phyloP scores from a whole-genome alignment of 2,888 invertebrate genomes.

The Pyrrhopygopsis socrates region DNA sequence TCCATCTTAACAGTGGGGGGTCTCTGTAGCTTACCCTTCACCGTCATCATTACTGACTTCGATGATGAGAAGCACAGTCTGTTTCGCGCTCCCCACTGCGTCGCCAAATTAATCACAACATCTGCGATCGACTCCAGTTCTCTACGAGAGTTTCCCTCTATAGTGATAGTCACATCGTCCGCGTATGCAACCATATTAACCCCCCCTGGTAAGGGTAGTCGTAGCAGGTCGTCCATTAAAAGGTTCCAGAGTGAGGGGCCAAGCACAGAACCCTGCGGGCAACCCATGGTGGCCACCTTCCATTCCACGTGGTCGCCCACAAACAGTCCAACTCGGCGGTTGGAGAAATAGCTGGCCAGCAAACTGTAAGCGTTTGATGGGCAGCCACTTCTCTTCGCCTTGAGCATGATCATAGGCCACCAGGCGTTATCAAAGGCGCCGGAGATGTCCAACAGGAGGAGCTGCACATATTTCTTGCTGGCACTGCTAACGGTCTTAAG shows the following conservation, averaged over 20 bases:
- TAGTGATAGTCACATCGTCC: not conserved
- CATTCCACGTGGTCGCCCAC: not conserved
- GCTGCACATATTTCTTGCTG: constrained; percentile 67
- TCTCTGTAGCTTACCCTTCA: constrained; percentile 53
- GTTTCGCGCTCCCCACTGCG: constrained; percentile 26
- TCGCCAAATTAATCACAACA: not conserved
- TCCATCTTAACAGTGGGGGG: constrained; percentile 33
- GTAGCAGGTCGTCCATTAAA: constrained; percentile 40
- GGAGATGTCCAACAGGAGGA: constrained; percentile 84
- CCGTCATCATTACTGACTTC: constrained; percentile 73
- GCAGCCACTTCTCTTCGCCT: constrained; percentile 48
- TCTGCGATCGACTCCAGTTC: too few relatives aligned
- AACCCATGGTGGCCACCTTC: constrained; percentile 69
- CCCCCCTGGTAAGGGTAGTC: constrained; percentile 1
- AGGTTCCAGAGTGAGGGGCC: constrained; percentile 53
- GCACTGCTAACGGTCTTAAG: not conserved
- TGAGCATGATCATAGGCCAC: constrained; percentile 83
- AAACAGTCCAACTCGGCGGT: constrained; percentile 42
- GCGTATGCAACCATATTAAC: constrained; percentile 28
- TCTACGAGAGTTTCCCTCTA: too few relatives aligned
- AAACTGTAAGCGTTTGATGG: constrained; percentile 81
- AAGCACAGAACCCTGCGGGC: constrained; percentile 54
- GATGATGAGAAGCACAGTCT: constrained; percentile 71
- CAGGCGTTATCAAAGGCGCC: constrained; percentile 86
- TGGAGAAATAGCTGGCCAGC: constrained; percentile 82